Base-by-base conservation (phyloP, 2,113 vertebrate species). In the Kryptolebias marmoratus region DNA sequence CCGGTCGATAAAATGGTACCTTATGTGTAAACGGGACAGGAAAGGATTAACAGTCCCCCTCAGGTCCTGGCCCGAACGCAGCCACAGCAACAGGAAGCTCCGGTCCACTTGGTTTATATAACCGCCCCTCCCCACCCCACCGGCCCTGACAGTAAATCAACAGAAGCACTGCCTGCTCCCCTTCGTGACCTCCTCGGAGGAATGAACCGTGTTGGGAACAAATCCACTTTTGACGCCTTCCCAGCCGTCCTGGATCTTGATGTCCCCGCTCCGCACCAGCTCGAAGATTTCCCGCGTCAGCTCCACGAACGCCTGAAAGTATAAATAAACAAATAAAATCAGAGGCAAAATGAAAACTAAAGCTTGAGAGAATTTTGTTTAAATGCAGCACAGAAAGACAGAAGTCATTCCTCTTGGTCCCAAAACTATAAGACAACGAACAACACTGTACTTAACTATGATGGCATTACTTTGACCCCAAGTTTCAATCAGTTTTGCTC, bases 181-280 rank as follows among this genome's bases (percentile, higher is more conserved):
- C 83, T 96, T 96, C 90, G 96, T 94, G 75, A 97, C 96, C 90
- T 98, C 96, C 90, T 98, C 96, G 0, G 96, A 98, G 30, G 96
- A 98, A 81, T 97, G 96, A 82, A 98, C 96, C 53, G 95, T 95
- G 0, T 98, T 98, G 50, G 97, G 97, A 47, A 99, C 97, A 65
- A 98, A 96, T 68, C 97, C 97, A 0, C 97, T 99, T 94, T 97
- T 97, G 78, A 99, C 97, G 31, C 97, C 97, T 91, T 99, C 97
- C 97, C 97, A 99, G 72, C 96, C 97, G 75, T 98, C 97, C 90
- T 98, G 96, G 92, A 99, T 97, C 16, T 94, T 95, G 85, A 99
- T 97, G 55, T 99, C 96, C n/a, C 97, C 97, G 54, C 91, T 91
- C 75, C 95, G 96, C 68, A 99, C 97, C 87, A 97, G 94, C 92